These are phyloP conservation scores for Gibbula magus DNA, from an alignment of 2,888 invertebrate species.

Conservation along the genomic window DNA sequence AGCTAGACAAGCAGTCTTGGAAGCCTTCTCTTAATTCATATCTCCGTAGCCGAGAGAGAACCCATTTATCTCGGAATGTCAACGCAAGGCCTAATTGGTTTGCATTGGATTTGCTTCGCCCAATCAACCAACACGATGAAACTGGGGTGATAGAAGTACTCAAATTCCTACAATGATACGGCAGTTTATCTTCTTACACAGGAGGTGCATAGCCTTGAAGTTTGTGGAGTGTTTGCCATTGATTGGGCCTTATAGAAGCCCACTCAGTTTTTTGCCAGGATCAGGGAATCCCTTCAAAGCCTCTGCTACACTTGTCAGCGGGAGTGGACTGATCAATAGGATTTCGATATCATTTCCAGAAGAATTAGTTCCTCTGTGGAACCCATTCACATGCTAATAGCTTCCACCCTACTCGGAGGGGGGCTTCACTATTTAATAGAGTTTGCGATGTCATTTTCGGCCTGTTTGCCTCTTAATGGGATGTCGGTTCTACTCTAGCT, in stretches of 20 bases:
- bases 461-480: slow-evolving; percentile 9
- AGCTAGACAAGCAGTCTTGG: no score
- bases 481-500: background rate
- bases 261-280: no score
- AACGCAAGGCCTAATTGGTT: slow-evolving; percentile 11
- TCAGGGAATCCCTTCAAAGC: no score
- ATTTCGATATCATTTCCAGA: background rate
- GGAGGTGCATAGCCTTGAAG: no score
- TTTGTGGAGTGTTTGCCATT: no score
- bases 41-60: background rate
- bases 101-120: background rate
- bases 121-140: background rate
- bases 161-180: no score
- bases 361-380: background rate
- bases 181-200: no score
- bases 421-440: slow-evolving; percentile 9
- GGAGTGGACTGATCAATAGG: background rate
- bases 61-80: background rate
- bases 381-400: background rate
- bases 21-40: background rate
- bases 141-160: no score
- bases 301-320: no score
- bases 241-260: no score
- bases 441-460: slow-evolving; percentile 5
- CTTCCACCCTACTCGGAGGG: background rate